Percentiles rank a stretch among this genome's conserved stretches.
Evolutionary conservation across 2,797 vertebrate genomes (phyloP).

Genomic region (Lacerta agilis): DNA sequence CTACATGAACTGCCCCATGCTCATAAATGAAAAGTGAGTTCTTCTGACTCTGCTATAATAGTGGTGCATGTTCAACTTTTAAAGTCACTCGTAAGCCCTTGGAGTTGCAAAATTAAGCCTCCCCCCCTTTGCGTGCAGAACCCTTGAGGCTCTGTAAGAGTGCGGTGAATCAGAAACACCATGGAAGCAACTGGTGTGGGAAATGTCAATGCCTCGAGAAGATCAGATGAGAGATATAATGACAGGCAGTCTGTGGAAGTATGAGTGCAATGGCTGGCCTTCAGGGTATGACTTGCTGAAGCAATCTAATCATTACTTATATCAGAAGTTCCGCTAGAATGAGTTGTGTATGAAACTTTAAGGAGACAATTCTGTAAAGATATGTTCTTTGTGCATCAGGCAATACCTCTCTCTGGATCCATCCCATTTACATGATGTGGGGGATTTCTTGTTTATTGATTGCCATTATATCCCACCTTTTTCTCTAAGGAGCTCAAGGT

Average conservation of each 20-base stretch:
- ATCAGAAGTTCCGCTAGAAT: neutral
- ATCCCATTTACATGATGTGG: neutral
- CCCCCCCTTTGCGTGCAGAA: neutral
- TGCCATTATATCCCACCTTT: too few relatives aligned
- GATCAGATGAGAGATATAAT: neutral
- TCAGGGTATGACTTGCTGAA: neutral
- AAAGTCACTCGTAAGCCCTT: neutral
- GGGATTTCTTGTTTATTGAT: too few relatives aligned
- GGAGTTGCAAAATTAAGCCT: neutral
- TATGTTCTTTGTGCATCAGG: neutral
- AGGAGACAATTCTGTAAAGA: neutral
- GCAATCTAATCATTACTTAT: neutral
- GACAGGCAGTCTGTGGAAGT: neutral
- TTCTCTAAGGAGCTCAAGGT: too few relatives aligned
- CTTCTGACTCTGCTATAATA: neutral
- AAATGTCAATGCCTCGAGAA: slow-evolving; percentile 8
- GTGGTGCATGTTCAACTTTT: neutral
- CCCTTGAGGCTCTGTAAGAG: neutral
- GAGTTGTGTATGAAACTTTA: neutral
- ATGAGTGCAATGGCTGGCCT: neutral
- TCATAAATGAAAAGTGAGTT: neutral
- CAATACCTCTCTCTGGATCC: neutral
- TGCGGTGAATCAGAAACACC: neutral
- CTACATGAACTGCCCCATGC: neutral
- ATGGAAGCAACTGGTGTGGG: neutral